These are phyloP conservation scores for Torymus auratus DNA, from an alignment of 2,888 invertebrate species.

Conservation along the genomic window DNA sequence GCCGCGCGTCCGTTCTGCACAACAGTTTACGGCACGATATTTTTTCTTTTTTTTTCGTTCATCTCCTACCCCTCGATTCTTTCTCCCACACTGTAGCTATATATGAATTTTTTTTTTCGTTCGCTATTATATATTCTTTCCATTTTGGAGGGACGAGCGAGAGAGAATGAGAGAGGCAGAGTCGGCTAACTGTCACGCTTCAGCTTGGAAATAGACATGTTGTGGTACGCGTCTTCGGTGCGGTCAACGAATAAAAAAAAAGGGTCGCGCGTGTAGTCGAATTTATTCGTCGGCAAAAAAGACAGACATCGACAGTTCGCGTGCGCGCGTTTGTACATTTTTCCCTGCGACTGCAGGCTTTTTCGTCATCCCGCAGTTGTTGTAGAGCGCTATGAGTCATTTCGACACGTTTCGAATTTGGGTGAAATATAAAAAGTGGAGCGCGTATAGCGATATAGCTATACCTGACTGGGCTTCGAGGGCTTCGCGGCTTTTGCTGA, in stretches of 20 bases:
- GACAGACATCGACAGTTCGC: conserved; percentile 6
- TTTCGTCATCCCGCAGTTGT: not conserved
- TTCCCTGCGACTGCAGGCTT: not conserved
- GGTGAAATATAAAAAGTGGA: not conserved
- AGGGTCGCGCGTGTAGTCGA: conserved; percentile 18
- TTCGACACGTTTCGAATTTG: not conserved
- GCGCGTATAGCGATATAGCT: not conserved
- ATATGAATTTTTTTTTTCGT: conserved; percentile 6
- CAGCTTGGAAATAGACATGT: not conserved
- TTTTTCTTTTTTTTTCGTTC: not conserved
- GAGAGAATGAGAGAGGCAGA: too few relatives aligned
- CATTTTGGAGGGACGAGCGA: not conserved
- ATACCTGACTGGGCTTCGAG: too few relatives aligned
- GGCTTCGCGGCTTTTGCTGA: too few relatives aligned
- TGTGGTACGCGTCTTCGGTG: conserved; percentile 19
- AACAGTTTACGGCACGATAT: conserved; percentile 43
- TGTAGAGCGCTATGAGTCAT: too few relatives aligned
- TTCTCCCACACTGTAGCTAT: not conserved
- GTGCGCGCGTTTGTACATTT: not conserved
- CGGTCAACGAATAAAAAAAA: not conserved
- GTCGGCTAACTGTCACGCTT: not conserved
- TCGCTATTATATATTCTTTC: not conserved
- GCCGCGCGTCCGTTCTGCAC: conserved; percentile 44
- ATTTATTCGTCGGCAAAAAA: conserved; percentile 33
- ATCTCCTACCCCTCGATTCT: not conserved